phyloP scores from a whole-genome alignment of 1,140 invertebrate species.

The Neotoxoptera formosana region DNA sequence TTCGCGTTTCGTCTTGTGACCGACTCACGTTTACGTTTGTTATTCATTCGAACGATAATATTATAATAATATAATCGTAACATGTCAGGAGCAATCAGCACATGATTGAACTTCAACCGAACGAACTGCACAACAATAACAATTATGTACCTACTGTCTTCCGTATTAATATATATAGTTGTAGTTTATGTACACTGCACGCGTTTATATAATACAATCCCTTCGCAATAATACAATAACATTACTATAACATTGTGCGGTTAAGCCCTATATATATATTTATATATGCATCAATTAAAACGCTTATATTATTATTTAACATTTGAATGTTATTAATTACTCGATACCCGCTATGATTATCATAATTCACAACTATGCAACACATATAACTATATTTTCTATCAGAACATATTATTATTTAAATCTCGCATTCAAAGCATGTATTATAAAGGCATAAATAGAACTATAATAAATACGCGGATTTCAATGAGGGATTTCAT shows the following conservation, averaged over 20 bases:
- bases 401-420: neutral
- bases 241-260: neutral
- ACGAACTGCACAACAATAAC: neutral
- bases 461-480: neutral
- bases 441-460: neutral
- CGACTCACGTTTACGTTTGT: neutral
- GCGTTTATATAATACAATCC: neutral
- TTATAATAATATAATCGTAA: neutral
- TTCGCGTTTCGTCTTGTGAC: neutral
- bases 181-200: neutral
- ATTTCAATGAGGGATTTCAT: too few species aligned
- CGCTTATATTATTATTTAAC: conserved; percentile 13
- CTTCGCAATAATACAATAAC: neutral
- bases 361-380: neutral
- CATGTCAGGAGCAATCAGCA: neutral
- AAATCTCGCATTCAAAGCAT: neutral
- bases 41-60: neutral
- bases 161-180: neutral
- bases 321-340: neutral
- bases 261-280: neutral
- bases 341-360: neutral
- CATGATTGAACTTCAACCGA: neutral
- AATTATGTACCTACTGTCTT: neutral
- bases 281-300: neutral
- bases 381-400: neutral